phyloP scores from a whole-genome alignment of 2,888 invertebrate species.

The Lepidocyrtoides sp. region DNA sequence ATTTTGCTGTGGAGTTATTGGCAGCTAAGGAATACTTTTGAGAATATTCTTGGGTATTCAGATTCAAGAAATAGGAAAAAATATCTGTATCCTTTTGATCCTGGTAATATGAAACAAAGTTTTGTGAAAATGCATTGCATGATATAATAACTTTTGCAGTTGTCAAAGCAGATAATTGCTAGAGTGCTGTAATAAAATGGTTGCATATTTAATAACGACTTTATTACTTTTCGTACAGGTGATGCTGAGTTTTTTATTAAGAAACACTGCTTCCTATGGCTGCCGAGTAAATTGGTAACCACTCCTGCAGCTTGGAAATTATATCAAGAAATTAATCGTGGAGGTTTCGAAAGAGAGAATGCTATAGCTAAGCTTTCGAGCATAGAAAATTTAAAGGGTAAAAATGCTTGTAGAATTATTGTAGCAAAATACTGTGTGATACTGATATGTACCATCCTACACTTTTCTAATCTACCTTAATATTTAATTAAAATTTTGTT shows the following conservation, averaged over 20 bases:
- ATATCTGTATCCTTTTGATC: constrained; percentile 75
- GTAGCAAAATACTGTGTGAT: too few species aligned
- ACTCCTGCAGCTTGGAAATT: constrained; percentile 73
- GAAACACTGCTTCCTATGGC: constrained; percentile 52
- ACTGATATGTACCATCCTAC: too few species aligned
- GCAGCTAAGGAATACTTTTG: constrained; percentile 1
- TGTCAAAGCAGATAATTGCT: background rate
- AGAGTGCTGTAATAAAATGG: background rate
- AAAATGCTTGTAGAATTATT: background rate
- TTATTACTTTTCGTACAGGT: background rate
- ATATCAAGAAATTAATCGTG: constrained; percentile 67
- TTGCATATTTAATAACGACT: background rate
- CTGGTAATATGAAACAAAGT: constrained; percentile 68
- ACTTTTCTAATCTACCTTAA: too few species aligned
- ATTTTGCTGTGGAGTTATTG: constrained; percentile 11
- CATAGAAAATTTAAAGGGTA: constrained; percentile 62
- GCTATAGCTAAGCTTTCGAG: constrained; percentile 72
- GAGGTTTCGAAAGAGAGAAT: constrained; percentile 62
- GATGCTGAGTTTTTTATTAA: constrained; percentile 63
- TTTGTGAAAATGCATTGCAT: background rate
- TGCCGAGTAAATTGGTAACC: constrained; percentile 26
- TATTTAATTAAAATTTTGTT: too few species aligned
- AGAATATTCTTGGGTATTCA: constrained; percentile 12
- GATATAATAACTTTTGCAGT: background rate
- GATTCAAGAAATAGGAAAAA: background rate